A percentile compares a stretch with the other conserved stretches of the same genome.
Conservation (phyloP, 1,140 invertebrate genomes). For the Plodia interpunctella region DNA sequence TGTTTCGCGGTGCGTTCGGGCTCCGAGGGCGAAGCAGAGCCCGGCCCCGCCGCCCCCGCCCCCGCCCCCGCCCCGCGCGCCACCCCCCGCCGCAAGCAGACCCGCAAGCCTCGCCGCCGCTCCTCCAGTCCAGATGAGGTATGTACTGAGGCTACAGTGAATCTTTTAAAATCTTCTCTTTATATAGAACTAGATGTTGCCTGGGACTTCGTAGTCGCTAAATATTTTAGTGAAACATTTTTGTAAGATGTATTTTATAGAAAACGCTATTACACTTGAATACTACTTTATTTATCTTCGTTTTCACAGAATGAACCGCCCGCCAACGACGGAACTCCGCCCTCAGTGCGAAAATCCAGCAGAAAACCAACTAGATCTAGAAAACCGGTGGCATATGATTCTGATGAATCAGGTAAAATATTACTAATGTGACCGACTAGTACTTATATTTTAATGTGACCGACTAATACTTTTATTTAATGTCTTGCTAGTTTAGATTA, state of each 20-base stretch:
- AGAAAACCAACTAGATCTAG: slow-evolving; percentile 41
- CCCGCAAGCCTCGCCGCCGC: slow-evolving; percentile 25
- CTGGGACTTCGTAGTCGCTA: no score
- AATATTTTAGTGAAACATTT: no score
- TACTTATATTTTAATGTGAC: no score
- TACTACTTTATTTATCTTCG: slow-evolving; percentile 13
- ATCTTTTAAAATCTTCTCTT: background rate
- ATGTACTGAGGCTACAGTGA: background rate
- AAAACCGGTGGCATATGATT: slow-evolving; percentile 28
- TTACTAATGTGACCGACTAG: no score
- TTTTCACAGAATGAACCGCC: slow-evolving; percentile 59
- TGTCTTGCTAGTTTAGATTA: no score
- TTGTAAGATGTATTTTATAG: no score
- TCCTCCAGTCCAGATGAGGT: slow-evolving; percentile 55
- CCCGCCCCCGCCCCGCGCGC: slow-evolving; percentile 13
- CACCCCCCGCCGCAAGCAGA: slow-evolving; percentile 28
- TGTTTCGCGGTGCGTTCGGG: slow-evolving; percentile 60
- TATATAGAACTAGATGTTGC: no score
- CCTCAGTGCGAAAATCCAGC: slow-evolving; percentile 51
- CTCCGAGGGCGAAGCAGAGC: slow-evolving; percentile 23
- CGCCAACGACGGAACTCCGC: slow-evolving; percentile 41
- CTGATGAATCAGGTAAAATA: slow-evolving; percentile 53
- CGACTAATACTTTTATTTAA: no score
- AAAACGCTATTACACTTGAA: no score
- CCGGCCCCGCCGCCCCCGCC: background rate